phyloP scores from a whole-genome alignment of 2,113 vertebrate genomes.

The Plecotus auritus region DNA sequence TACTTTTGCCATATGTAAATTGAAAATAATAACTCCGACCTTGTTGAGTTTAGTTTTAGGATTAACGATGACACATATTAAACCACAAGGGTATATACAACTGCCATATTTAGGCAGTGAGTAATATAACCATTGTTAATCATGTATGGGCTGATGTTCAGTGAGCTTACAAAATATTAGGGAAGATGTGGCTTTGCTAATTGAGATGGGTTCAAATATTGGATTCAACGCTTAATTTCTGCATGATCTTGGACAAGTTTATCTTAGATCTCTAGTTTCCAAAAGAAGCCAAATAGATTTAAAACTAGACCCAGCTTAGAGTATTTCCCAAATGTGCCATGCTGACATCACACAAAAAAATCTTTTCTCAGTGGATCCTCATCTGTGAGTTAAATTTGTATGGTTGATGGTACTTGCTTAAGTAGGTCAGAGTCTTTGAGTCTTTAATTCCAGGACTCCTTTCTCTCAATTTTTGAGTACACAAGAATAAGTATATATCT shows the following conservation, averaged over 20 bases:
- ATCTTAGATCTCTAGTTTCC: not conserved
- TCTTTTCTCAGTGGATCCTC: not conserved
- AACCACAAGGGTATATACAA: not conserved
- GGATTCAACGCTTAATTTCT: not conserved
- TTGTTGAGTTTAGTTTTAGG: not conserved
- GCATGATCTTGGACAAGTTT: not conserved
- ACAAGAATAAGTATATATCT: not conserved
- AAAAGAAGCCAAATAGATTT: not conserved
- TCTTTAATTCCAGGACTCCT: not conserved
- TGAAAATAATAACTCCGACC: not conserved
- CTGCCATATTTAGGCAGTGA: not conserved
- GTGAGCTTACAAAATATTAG: not conserved
- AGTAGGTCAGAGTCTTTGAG: not conserved
- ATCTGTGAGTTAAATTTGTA: not conserved
- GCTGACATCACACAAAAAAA: not conserved
- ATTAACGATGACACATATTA: not conserved
- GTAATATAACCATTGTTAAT: not conserved
- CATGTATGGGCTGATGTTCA: not conserved
- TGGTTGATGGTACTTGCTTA: not conserved
- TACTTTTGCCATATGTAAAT: not conserved
- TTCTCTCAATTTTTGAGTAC: not conserved
- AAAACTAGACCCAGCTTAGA: not conserved
- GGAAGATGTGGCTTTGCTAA: not conserved
- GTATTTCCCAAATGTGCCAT: not conserved
- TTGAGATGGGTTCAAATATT: not conserved